Evolutionary conservation across 2,888 invertebrate genomes (phyloP).

Genomic region (Xylocampa areola): DNA sequence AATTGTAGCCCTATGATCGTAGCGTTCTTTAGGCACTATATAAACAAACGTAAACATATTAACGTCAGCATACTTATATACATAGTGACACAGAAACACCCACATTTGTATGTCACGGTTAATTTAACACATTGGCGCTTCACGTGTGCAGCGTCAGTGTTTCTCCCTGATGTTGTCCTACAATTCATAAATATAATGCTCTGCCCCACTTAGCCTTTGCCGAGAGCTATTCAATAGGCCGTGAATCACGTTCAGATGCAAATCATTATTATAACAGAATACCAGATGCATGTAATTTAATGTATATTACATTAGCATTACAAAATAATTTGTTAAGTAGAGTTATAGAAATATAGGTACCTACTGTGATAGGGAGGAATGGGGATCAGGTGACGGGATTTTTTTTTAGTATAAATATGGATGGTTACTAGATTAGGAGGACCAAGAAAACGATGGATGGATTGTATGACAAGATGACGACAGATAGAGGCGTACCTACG

Average conservation of each 20-base stretch:
- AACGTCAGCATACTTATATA: conserved; percentile 1
- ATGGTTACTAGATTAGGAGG: too few species aligned
- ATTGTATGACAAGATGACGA: too few species aligned
- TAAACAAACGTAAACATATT: conserved; percentile 8
- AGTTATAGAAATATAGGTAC: too few species aligned
- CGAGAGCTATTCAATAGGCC: conserved; percentile 32
- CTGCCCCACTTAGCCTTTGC: conserved; percentile 31
- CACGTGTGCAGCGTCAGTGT: conserved; percentile 20
- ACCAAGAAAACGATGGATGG: too few species aligned
- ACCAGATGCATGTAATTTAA: conserved; percentile 21
- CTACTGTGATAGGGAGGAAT: too few species aligned
- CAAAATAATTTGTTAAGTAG: not conserved
- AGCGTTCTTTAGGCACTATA: too few species aligned
- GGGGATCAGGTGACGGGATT: too few species aligned
- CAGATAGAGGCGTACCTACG: too few species aligned
- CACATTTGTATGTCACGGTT: conserved; percentile 46
- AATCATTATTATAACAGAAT: conserved; percentile 23
- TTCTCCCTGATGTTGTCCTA: conserved; percentile 41
- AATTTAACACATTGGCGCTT: conserved; percentile 43
- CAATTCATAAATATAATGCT: conserved; percentile 48
- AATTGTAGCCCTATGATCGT: too few species aligned
- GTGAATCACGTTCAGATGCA: conserved; percentile 28
- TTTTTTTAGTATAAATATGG: too few species aligned
- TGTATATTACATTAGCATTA: not conserved
- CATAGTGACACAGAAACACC: conserved; percentile 30